Base-by-base conservation (phyloP, 2,888 invertebrate genomes). In the Perdita meconis region DNA sequence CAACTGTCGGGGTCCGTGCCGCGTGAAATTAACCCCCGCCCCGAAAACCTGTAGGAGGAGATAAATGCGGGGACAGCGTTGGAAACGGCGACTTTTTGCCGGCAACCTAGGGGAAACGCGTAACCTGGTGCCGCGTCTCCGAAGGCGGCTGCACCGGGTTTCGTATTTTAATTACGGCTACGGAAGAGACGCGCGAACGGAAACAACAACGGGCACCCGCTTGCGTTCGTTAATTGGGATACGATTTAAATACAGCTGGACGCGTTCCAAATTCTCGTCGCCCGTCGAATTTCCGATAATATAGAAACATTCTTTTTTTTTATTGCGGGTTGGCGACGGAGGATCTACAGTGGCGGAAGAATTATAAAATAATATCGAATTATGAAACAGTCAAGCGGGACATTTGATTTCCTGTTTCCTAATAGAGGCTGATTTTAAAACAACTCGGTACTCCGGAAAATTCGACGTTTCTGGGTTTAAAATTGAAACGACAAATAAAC, bases 1-100 rank as follows among this genome's bases (percentile, higher is more conserved):
- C 79, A 83, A 82, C 82, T 82, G 74, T 71, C 57, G 30, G 83
- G 82, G 78, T 82, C 75, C 71, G 77, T 74, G 72, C 63, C 40
- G 83, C 87, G 87, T 87, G 86, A 87, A 87, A 87, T 87, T 87
- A 87, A 87, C 87, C 80, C 82, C 74, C 71, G 81, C 77, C n/a
- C 72, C 77, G 78, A 69, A 81, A 83, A 84, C 65, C n/a, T n/a
- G n/a, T n/a, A 30, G 56, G 65, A 51, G 24, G 57, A 59, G 66
- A 82, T 47, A 79, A 75, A 82, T 72, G 67, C 73, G 30, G 24
- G 30, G 13, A 65, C 36, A 26, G 30, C 57, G 40, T 22, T 30
- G 53, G 19, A 55, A 59, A 65, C 13, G 19, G n/a, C 16, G 53
- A 76, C 63, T 73, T 77, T 73, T 67, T 77, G 61, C 38, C 38